Evolutionary conservation across 2,888 invertebrate species (phyloP), one percentile per base, ranked within the genome.

Genomic region (Coleophora deauratella): DNA sequence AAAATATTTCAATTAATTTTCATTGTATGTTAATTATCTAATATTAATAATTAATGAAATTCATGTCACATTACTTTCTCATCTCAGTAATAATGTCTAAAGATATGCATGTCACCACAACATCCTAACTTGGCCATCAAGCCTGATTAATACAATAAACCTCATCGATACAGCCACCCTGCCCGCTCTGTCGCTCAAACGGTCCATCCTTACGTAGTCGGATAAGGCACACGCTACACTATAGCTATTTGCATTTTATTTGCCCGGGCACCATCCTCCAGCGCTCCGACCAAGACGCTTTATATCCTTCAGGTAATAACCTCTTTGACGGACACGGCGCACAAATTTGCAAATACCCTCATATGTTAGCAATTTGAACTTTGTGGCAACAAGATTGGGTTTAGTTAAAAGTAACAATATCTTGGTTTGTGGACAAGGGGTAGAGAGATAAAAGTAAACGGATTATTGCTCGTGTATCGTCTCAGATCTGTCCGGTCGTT

Each of bases 261-360:
- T 71, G 71, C 76, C 63, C 63, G 61, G 31, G 31, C n/a, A 31
- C 10, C 10, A 21, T 21, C 56, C 57, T 44, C 57, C 54, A 52
- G 55, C 55, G 55, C 55, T 56, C 46, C 49, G 51, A 46, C 49
- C 44, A 43, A 47, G 44, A 38, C 55, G 58, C 71, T 76, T 74
- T 78, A 82, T 80, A 67, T 77, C 75, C 70, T 78, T 74, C 82
- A 82, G 82, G 82, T 82, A 82, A 81, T 82, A 82, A 82, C 82
- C 75, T 78, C 81, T 79, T 80, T 80, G 81, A 80, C 75, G 70
- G 72, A 73, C 75, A 70, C 54, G 54, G 57, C 55, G 51, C 12
- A 38, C 66, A 40, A 51, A 30, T 33, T 46, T 42, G 42, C 12
- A 9, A 9, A 9, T n/a, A 21, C 34, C 14, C 3, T 13, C 9